A percentile compares a stretch with the other conserved stretches of the same genome.
Conservation (phyloP, 2,113 vertebrate genomes). For the Misgurnus anguillicaudatus region DNA sequence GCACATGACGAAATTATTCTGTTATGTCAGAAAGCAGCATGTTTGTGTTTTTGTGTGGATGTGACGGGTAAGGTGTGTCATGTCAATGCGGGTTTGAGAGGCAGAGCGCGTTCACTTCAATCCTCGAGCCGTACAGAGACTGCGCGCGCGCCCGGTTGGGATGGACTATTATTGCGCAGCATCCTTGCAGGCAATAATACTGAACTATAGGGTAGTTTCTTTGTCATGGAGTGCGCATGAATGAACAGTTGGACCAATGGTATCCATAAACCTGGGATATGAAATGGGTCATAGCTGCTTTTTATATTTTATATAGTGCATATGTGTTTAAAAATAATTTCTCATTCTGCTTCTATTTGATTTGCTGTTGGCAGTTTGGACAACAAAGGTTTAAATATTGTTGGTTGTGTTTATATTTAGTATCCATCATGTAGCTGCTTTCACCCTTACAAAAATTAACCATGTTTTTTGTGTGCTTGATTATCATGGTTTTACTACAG, state of each 20-base stretch:
- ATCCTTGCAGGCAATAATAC: background rate
- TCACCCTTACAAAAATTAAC: too few species aligned
- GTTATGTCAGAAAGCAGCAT: background rate
- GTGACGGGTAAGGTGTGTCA: slow-evolving; percentile 32
- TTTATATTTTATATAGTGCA: background rate
- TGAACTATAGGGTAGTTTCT: background rate
- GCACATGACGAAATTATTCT: background rate
- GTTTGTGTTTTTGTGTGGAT: background rate
- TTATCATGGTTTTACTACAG: too few species aligned
- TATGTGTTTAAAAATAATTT: background rate
- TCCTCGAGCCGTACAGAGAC: too few species aligned
- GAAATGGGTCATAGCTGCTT: too few species aligned
- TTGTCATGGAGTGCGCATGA: background rate
- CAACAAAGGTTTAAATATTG: too few species aligned
- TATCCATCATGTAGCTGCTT: too few species aligned
- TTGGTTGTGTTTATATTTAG: too few species aligned
- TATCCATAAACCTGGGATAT: too few species aligned
- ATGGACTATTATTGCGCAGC: slow-evolving; percentile 4
- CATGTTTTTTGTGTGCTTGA: too few species aligned
- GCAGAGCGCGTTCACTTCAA: slow-evolving; percentile 5
- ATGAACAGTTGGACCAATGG: too few species aligned
- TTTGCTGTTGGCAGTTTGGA: too few species aligned
- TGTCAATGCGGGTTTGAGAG: slow-evolving; percentile 25
- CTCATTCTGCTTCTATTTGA: background rate
- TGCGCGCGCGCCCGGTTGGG: background rate